Base-by-base conservation (phyloP, 2,113 vertebrate species). In the Leptobrachium leishanense region DNA sequence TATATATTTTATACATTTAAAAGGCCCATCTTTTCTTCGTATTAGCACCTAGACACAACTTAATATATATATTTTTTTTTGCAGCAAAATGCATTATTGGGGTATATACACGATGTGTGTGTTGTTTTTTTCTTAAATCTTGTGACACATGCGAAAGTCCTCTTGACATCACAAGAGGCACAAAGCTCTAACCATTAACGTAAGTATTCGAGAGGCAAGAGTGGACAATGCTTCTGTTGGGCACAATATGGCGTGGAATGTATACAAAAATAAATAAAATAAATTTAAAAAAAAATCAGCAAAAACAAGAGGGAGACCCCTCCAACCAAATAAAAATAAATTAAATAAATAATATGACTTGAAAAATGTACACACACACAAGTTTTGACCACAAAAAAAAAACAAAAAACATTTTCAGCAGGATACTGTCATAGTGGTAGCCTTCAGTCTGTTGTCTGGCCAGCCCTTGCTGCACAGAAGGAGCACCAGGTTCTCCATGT, bases 221-320 rank as follows among this genome's bases (percentile, higher is more conserved):
- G 59, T 66, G 15, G 63, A 20, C 13, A 50, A 62, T 53, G 44
- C 13, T 62, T 68, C 42, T 2, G 11, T 54, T 74, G 41, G 71
- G 54, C 78, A 81, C 78, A 68, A 81, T 46, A 74, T 31, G 54
- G 72, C 71, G 74, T 74, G 78, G 71, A 74, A 79, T 79, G 77
- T 67, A 67, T 79, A 79, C 72, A 79, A 79, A 79, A 79, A 79
- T 79, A 79, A 79, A 79, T 79, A 82, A 57, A 76, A 76, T 64
- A 57, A 77, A 67, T 73, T 63, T 57, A 72, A 73, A 31, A 68
- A 13, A 9, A 42, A 20, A 68, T 72, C 62, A 72, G 72, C 77
- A 72, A 72, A 72, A 72, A 69, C 57, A 72, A 50, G 72, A 31
- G 20, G 20, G 20, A 31, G 20, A 31, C 20, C 20, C 20, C 20